These are phyloP conservation scores for Platycnemis pennipes DNA, from an alignment of 2,888 invertebrate genomes.

Conservation along the genomic window DNA sequence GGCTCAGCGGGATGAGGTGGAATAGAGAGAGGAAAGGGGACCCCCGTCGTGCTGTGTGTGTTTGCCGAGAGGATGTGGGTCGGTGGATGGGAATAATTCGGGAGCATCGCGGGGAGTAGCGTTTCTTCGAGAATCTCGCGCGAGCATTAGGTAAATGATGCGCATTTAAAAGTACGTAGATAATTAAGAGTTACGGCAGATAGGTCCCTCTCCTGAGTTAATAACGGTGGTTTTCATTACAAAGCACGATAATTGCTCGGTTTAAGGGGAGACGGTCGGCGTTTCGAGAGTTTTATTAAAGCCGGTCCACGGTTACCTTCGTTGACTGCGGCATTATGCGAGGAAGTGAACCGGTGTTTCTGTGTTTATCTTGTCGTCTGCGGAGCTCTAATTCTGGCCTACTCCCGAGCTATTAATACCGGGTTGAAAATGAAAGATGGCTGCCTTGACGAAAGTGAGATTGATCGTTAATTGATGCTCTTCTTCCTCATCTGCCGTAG, in stretches of 20 bases:
- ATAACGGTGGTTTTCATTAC: not conserved
- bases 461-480: not conserved
- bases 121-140: not conserved
- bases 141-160: not conserved
- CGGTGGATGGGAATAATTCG: not conserved
- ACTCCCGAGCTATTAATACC: not conserved
- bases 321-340: not conserved
- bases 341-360: not conserved
- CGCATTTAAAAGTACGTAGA: constrained; percentile 29
- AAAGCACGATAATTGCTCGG: constrained; percentile 23
- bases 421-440: not conserved
- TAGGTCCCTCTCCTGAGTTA: not conserved
- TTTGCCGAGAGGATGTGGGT: not conserved
- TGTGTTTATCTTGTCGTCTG: not conserved
- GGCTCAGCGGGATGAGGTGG: not conserved
- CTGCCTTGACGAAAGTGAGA: not conserved
- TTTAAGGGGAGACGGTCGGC: not conserved
- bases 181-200: not conserved
- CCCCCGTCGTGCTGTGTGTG: not conserved
- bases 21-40: not conserved
- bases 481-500: not conserved
- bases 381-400: not conserved
- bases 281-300: not conserved
- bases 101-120: not conserved
- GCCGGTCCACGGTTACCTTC: not conserved